Conservation (phyloP, 2,888 invertebrate genomes). For the Rotaria sp. region DNA sequence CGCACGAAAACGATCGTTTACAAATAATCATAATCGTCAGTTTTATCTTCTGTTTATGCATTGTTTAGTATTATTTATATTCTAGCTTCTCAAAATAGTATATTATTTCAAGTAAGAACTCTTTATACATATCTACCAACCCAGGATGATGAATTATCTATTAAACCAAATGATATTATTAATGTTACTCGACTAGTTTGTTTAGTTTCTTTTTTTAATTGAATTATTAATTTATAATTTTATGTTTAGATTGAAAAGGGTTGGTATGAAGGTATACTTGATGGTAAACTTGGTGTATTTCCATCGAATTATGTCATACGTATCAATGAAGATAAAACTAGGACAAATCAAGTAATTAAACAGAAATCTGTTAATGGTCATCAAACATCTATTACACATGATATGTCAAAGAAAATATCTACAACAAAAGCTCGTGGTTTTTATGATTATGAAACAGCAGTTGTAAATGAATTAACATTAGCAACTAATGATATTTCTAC, state of each 20-base stretch:
- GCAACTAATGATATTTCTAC: slow-evolving; percentile 77
- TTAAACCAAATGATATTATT: slow-evolving; percentile 78
- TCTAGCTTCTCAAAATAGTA: neutral
- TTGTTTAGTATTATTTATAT: neutral
- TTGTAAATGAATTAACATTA: slow-evolving; percentile 83
- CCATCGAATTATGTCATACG: slow-evolving; percentile 85
- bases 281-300: slow-evolving; percentile 78
- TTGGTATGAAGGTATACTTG: slow-evolving; percentile 73
- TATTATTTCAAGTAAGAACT: slow-evolving; percentile 44
- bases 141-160: slow-evolving; percentile 81
- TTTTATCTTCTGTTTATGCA: neutral
- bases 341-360: neutral
- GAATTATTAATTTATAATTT: neutral
- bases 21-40: neutral
- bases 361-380: neutral
- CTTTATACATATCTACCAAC: slow-evolving; percentile 69
- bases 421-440: slow-evolving; percentile 48
- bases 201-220: neutral
- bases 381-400: neutral
- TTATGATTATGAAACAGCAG: slow-evolving; percentile 71
- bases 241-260: slow-evolving; percentile 46
- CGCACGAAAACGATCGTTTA: neutral
- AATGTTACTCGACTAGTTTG: slow-evolving; percentile 64
- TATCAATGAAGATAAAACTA: slow-evolving; percentile 42
- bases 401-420: neutral